These are phyloP conservation scores for Nysson spinosus DNA, from an alignment of 2,888 invertebrate genomes.

Conservation along the genomic window DNA sequence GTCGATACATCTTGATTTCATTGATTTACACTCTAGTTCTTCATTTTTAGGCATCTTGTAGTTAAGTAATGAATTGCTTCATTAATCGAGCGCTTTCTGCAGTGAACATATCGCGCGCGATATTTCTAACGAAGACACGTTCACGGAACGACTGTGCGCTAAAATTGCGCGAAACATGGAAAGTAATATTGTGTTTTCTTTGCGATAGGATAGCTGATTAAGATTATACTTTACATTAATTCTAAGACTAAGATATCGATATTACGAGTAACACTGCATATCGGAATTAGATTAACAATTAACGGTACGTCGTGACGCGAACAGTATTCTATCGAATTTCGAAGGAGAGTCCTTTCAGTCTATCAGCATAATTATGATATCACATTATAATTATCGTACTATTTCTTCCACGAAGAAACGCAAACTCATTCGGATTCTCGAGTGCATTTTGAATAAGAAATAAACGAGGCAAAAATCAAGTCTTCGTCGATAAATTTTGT, in stretches of 20 bases:
- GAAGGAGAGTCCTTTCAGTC: constrained; percentile 9
- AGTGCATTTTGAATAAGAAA: no score
- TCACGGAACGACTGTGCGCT: constrained; percentile 36
- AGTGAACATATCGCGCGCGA: constrained; percentile 5
- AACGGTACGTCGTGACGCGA: constrained; percentile 24
- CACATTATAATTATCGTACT: no score
- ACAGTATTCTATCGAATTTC: background rate
- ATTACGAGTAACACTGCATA: constrained; percentile 43
- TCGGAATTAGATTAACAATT: constrained; percentile 38
- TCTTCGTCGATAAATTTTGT: no score
- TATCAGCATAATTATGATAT: no score
- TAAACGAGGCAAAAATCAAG: no score
- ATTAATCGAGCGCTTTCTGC: constrained; percentile 43
- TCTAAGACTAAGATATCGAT: constrained; percentile 47
- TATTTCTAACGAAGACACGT: constrained; percentile 12
- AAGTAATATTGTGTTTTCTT: constrained; percentile 61
- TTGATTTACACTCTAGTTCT: no score
- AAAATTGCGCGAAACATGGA: constrained; percentile 38
- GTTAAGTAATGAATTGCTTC: no score
- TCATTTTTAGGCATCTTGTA: no score
- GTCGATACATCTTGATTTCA: no score
- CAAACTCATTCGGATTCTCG: no score
- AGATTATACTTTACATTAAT: constrained; percentile 26
- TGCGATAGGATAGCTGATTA: constrained; percentile 45
- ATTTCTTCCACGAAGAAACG: no score